A percentile compares a stretch with the other conserved stretches of the same genome.
phyloP scores from a whole-genome alignment of 2,888 invertebrate species.

The Melieria crassipennis region DNA sequence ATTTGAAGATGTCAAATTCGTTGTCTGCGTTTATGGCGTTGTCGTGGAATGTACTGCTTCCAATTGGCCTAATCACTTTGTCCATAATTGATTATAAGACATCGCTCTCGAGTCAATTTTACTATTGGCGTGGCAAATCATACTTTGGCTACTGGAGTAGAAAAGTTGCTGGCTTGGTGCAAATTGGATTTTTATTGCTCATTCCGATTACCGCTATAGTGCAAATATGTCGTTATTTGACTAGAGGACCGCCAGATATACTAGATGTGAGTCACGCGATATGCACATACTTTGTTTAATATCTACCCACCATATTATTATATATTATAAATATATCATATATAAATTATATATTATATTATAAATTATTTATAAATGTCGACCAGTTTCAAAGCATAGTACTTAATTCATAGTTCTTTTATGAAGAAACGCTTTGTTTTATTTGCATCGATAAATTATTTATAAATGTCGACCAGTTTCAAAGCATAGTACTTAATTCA shows the following conservation, averaged over 20 bases:
- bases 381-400: no score
- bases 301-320: no score
- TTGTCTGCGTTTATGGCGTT: conserved; percentile 78
- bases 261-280: conserved; percentile 75
- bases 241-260: conserved; percentile 85
- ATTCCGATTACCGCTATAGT: conserved; percentile 70
- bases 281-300: no score
- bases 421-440: no score
- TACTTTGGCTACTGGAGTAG: conserved; percentile 86
- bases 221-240: conserved; percentile 80
- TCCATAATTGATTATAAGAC: conserved; percentile 78
- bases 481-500: no score
- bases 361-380: no score
- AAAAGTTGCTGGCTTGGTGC: conserved; percentile 80
- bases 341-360: no score
- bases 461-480: no score
- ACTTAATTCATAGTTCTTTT: no score
- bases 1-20: conserved; percentile 66
- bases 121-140: conserved; percentile 74
- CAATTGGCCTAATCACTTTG: conserved; percentile 80
- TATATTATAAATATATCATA: no score
- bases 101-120: conserved; percentile 75
- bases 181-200: conserved; percentile 78
- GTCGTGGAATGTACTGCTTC: conserved; percentile 88
- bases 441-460: no score